phyloP scores from a whole-genome alignment of 2,797 vertebrate species.

The Sebastes elongatus region DNA sequence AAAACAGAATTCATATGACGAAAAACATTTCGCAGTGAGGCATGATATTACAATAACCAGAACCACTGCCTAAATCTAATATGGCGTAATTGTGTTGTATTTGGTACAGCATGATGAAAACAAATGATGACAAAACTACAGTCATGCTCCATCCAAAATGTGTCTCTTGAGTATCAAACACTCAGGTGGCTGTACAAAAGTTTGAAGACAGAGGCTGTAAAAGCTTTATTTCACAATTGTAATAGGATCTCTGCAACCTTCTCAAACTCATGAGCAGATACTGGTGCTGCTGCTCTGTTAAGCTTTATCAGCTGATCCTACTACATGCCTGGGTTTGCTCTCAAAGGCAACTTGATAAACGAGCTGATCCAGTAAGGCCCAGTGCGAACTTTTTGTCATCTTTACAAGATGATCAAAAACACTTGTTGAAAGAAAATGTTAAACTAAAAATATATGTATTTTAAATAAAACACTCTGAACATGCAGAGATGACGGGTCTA shows the following conservation, averaged over 20 bases:
- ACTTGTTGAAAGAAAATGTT: too few relatives aligned
- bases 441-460: neutral
- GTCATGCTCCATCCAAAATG: neutral
- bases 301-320: neutral
- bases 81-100: conserved; percentile 31
- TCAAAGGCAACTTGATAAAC: neutral
- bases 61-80: conserved; percentile 10
- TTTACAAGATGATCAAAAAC: neutral
- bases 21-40: conserved; percentile 16
- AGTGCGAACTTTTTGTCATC: too few relatives aligned
- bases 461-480: neutral
- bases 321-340: neutral
- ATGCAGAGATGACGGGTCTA: too few relatives aligned
- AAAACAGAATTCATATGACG: neutral
- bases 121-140: neutral
- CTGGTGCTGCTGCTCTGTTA: neutral
- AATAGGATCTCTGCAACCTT: neutral
- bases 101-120: neutral
- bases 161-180: neutral
- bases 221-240: neutral
- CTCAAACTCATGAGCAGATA: neutral
- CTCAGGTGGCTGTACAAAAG: neutral
- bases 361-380: too few relatives aligned
- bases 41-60: conserved; percentile 21
- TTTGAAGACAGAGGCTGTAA: neutral